These are phyloP conservation scores for Oscheius onirici DNA, from an alignment of 2,888 invertebrate species.

Conservation along the genomic window DNA sequence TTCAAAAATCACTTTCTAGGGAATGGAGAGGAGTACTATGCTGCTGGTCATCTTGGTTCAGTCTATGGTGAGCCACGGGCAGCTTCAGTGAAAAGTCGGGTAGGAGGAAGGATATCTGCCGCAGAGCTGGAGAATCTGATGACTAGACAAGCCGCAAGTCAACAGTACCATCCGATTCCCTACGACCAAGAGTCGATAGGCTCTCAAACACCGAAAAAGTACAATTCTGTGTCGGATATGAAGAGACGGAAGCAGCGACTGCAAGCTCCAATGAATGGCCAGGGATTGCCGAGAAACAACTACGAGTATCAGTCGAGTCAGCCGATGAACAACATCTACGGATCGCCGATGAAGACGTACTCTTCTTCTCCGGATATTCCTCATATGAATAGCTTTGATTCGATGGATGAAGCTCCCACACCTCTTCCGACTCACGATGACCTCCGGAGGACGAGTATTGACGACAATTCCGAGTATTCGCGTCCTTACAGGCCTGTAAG, in stretches of 20 bases:
- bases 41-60: conserved; percentile 47
- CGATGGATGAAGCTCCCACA: conserved; percentile 48
- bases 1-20: conserved; percentile 7
- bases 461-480: conserved; percentile 55
- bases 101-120: conserved; percentile 81
- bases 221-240: conserved; percentile 94
- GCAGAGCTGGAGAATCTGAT: conserved; percentile 91
- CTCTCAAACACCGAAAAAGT: conserved; percentile 76
- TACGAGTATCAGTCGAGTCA: conserved; percentile 36
- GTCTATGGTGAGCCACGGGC: conserved; percentile 52
- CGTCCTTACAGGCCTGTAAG: conserved; percentile 55
- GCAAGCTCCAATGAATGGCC: conserved; percentile 14
- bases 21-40: conserved; percentile 48
- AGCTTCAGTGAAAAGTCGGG: conserved; percentile 53
- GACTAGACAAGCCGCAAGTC: conserved; percentile 79
- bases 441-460: conserved; percentile 28
- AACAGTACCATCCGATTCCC: conserved; percentile 31
- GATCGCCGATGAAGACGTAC: conserved; percentile 43
- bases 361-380: conserved; percentile 46
- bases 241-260: conserved; percentile 81
- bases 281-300: conserved; percentile 37
- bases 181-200: conserved; percentile 45
- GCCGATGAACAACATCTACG: conserved; percentile 39
- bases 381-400: conserved; percentile 50
- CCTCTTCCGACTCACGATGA: conserved; percentile 35